Evolutionary conservation across 2,888 invertebrate genomes (phyloP), one percentile per base, ranked within the genome.

Genomic region (Polietes domitor): DNA sequence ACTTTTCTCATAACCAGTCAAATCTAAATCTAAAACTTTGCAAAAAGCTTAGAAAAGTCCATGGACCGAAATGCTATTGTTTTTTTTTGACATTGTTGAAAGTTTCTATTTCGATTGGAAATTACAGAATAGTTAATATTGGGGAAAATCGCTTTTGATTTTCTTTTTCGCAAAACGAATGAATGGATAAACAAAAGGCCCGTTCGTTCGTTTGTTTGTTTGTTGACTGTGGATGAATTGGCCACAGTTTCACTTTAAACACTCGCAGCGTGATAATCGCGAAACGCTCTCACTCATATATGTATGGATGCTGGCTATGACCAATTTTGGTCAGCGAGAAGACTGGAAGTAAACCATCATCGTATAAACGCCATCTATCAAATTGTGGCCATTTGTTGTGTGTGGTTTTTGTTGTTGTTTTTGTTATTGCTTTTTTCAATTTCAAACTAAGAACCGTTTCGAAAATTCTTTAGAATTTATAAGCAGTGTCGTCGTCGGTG

Each of bases 191-290:
- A 21, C 17, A 58, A 58, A 50, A 47, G 4, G 10, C 26, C 47
- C 58, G 12, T 24, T 58, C 26, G 15, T 26, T 58, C 58, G 12
- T 24, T 58, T 58, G 15, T 26, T 58, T 58, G 32, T 32, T 24
- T 63, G 17, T 58, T 58, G 32, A n/a, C 12, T 63, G 17, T 28
- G 32, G 15, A 7, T 32, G 63, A 65, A 65, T 65, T 50, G 7
- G 63, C 32, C 65, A 65, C 32, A 63, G 65, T 78, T 84, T 84
- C 63, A 78, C 83, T 83, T 79, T 15, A 83, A 76, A 68, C 12
- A 19, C 26, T 75, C 58, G 28, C 58, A 71, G 37, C 50, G 61
- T 83, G 76, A 77, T 10, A 50, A 73, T 53, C 41, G 53, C n/a
- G 3, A 26, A n/a, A 37, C 28, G 41, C 75, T 37, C 37, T 15